Evolutionary conservation across 2,113 vertebrate genomes (phyloP).

Genomic region (Indicator indicator): DNA sequence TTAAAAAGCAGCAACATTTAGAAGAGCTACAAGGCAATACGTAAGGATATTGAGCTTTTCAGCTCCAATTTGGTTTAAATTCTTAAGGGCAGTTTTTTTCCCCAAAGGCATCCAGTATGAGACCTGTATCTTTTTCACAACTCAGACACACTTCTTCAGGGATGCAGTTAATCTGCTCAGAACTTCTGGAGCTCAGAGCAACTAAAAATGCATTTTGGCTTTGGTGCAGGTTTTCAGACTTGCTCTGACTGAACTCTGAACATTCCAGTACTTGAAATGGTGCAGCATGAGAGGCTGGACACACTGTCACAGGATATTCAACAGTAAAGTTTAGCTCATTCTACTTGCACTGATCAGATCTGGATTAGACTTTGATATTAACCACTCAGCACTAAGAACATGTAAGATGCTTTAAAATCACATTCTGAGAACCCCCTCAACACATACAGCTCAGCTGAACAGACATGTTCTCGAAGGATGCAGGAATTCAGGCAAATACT

Average conservation of each 20-base stretch:
- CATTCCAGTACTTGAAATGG: not conserved
- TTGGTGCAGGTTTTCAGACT: not conserved
- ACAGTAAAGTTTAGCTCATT: not conserved
- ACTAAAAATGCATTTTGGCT: constrained; percentile 12
- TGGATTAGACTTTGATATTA: not conserved
- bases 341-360: not conserved
- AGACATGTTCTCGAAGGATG: not conserved
- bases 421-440: not conserved
- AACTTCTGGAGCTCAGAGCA: not conserved
- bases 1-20: not conserved
- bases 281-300: not conserved
- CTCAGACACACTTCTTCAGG: not conserved
- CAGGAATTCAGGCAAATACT: not conserved
- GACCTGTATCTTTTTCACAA: not conserved
- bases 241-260: not conserved
- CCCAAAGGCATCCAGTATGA: not conserved
- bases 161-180: not conserved
- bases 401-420: not conserved
- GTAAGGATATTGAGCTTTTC: not conserved
- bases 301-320: not conserved
- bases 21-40: not conserved
- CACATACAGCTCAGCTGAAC: not conserved
- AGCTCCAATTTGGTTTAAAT: not conserved
- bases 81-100: not conserved
- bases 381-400: not conserved